These are phyloP conservation scores for Cranoglanis bouderius DNA, from an alignment of 2,113 vertebrate genomes.

Conservation along the genomic window DNA sequence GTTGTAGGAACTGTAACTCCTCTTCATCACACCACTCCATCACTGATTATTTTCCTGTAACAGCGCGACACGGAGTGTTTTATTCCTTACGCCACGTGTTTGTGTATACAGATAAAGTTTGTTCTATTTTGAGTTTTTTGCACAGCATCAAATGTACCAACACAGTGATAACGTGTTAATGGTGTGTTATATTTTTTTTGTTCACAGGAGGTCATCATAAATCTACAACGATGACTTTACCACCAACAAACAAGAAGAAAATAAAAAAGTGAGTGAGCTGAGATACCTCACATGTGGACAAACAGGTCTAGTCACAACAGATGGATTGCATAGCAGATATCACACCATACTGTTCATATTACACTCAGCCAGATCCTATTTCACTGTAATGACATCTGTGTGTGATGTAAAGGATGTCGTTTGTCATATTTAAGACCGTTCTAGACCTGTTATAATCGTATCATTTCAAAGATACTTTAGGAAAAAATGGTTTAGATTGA, in stretches of 20 bases:
- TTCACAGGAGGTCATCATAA: constrained; percentile 7
- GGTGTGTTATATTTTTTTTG: background rate
- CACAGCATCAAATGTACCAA: background rate
- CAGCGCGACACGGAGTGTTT: background rate
- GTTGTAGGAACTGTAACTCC: background rate
- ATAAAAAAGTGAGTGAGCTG: constrained; percentile 21
- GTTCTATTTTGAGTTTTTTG: too few species aligned
- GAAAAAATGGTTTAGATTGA: too few species aligned
- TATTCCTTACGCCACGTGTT: background rate
- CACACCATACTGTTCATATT: background rate
- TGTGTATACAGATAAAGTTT: background rate
- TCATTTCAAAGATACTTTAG: too few species aligned
- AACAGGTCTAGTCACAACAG: background rate
- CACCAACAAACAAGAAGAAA: background rate
- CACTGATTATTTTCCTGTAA: background rate
- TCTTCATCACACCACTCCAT: background rate
- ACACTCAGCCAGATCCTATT: too few species aligned
- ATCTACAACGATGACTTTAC: background rate
- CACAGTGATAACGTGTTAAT: background rate
- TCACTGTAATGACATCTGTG: too few species aligned
- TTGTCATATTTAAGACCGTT: too few species aligned
- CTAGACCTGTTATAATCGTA: too few species aligned
- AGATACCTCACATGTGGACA: background rate
- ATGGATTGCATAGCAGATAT: background rate
- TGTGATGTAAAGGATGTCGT: too few species aligned